phyloP scores from a whole-genome alignment of 2,113 vertebrate species.

The Mormoops blainvillei region DNA sequence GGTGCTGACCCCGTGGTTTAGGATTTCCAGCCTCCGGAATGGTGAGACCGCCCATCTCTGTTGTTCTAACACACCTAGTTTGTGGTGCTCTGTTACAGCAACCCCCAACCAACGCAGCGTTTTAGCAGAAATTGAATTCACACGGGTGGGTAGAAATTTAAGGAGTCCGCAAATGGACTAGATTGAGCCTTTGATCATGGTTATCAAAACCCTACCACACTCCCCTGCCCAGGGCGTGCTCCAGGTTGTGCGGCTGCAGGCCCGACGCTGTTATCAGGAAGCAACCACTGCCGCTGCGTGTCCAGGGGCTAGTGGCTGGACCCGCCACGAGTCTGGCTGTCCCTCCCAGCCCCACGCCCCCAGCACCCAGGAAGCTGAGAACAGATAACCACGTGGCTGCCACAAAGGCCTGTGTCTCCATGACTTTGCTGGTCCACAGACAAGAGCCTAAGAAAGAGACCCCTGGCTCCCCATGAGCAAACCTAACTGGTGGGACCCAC shows the following conservation, averaged over 20 bases:
- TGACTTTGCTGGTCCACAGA: neutral
- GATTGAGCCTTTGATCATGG: neutral
- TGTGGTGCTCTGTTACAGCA: neutral
- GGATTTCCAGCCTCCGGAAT: neutral
- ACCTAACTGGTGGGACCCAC: neutral
- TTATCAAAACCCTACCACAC: neutral
- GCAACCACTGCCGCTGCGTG: neutral
- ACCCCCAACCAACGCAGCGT: neutral
- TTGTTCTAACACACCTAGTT: neutral
- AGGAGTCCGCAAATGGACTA: neutral
- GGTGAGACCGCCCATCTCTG: neutral
- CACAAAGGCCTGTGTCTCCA: neutral
- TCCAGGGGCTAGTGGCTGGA: neutral
- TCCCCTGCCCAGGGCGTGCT: neutral
- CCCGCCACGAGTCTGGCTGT: accelerated
- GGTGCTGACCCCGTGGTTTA: neutral
- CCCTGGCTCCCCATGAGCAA: neutral
- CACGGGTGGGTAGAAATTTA: neutral
- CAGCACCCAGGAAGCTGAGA: neutral
- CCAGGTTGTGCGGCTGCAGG: accelerated
- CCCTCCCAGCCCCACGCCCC: neutral
- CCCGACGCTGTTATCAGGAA: accelerated
- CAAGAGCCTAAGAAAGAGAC: neutral
- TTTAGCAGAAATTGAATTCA: neutral
- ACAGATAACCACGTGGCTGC: neutral